Conservation (phyloP, 2,113 vertebrate species). For the Sciurus niger region DNA sequence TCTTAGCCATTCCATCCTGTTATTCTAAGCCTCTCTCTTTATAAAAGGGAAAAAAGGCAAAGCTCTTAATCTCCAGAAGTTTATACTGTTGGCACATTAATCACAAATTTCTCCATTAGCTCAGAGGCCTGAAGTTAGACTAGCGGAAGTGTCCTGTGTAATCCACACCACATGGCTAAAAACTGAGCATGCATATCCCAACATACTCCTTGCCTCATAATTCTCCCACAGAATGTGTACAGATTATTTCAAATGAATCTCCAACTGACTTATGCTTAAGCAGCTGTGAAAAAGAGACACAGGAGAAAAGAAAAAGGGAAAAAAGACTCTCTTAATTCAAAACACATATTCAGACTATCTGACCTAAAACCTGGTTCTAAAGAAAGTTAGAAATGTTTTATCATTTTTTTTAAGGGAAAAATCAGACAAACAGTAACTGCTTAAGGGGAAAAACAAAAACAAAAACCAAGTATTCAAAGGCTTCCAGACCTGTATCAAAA, state of each 20-base stretch:
- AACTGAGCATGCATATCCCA: background rate
- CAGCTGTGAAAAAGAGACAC: slow-evolving; percentile 37
- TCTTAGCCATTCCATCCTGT: background rate
- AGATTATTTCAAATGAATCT: slow-evolving; percentile 55
- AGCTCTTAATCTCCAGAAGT: slow-evolving; percentile 54
- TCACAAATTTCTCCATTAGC: slow-evolving; percentile 54
- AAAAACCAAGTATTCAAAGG: background rate
- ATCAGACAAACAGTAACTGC: slow-evolving; percentile 55
- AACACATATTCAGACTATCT: slow-evolving; percentile 29
- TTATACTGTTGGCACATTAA: slow-evolving; percentile 45
- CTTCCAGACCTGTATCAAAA: slow-evolving; percentile 23
- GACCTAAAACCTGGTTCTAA: slow-evolving; percentile 60
- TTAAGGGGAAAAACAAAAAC: background rate
- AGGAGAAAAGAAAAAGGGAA: background rate
- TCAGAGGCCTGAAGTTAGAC: slow-evolving; percentile 24
- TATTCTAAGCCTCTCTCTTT: slow-evolving; percentile 55
- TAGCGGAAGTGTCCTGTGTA: slow-evolving; percentile 23
- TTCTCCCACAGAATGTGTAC: background rate
- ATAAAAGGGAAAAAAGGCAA: background rate
- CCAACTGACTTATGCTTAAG: slow-evolving; percentile 37
- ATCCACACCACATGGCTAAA: slow-evolving; percentile 53
- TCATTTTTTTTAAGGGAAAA: slow-evolving; percentile 19
- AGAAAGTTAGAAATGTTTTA: slow-evolving; percentile 35
- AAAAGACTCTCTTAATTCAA: slow-evolving; percentile 61
- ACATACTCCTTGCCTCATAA: slow-evolving; percentile 18